phyloP scores from a whole-genome alignment of 1,140 invertebrate genomes.

The Lucilia cuprina region DNA sequence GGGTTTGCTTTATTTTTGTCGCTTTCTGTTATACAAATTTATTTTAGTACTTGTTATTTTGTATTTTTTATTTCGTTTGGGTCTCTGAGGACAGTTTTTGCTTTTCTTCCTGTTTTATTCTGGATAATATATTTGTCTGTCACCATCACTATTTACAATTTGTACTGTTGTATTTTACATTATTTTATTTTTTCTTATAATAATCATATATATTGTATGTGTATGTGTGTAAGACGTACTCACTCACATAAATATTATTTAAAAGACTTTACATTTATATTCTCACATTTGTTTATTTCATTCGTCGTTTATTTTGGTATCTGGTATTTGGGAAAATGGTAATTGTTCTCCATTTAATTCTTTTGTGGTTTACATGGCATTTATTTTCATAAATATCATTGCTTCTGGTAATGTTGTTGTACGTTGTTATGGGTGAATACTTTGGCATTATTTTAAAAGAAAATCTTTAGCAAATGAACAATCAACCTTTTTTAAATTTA shows the following conservation, averaged over 20 bases:
- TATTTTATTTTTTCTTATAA: neutral
- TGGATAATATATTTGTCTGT: slow-evolving; percentile 16
- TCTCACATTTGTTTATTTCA: slow-evolving; percentile 8
- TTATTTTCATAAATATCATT: neutral
- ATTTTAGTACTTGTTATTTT: neutral
- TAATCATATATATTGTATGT: neutral
- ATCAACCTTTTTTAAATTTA: neutral
- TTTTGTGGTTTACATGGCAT: neutral
- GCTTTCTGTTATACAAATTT: neutral
- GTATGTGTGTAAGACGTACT: neutral
- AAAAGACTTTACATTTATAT: neutral
- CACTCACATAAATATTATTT: neutral
- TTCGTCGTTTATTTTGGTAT: neutral
- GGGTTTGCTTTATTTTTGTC: neutral
- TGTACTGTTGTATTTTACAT: neutral
- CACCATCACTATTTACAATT: slow-evolving; percentile 11
- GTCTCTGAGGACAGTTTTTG: neutral
- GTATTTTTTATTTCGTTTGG: neutral
- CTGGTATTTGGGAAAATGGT: neutral
- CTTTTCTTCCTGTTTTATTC: neutral
- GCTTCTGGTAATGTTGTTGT: neutral
- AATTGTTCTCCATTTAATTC: slow-evolving; percentile 11
- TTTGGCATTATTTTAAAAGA: neutral
- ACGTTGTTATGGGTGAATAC: neutral
- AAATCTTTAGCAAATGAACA: neutral